Conservation (phyloP, 2,797 vertebrate genomes). For the Fistularia commersonii region DNA sequence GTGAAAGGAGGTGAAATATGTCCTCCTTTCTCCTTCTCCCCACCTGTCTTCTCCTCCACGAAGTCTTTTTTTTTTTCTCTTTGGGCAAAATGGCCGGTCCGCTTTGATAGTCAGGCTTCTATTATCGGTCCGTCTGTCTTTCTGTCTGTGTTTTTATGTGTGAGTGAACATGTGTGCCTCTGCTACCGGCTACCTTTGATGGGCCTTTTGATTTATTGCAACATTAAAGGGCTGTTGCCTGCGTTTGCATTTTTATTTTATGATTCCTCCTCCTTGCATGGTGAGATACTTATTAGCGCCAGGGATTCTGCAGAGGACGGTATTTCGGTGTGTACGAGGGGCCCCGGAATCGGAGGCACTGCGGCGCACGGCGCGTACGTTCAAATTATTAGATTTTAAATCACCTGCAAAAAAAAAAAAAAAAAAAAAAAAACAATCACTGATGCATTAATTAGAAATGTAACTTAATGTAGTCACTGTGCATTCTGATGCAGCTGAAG, state of each 20-base stretch:
- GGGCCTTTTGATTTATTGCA: constrained; percentile 60
- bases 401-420: constrained; percentile 8
- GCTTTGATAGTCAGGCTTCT: constrained; percentile 35
- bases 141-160: constrained; percentile 4
- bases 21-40: constrained; percentile 3
- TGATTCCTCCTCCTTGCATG: constrained; percentile 58
- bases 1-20: constrained; percentile 67
- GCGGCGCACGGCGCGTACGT: constrained; percentile 36
- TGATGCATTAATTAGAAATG: too few relatives aligned
- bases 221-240: constrained; percentile 62
- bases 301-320: constrained; percentile 44
- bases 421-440: too few relatives aligned
- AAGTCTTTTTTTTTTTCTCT: constrained; percentile 32
- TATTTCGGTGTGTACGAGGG: constrained; percentile 28
- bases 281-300: constrained; percentile 59
- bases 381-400: constrained; percentile 41
- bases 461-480: too few relatives aligned
- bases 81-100: constrained; percentile 35
- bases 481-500: too few relatives aligned
- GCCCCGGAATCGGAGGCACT: constrained; percentile 31
- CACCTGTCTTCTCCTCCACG: constrained; percentile 14
- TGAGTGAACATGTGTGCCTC: constrained; percentile 3
- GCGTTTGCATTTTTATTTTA: constrained; percentile 65
- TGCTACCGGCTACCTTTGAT: constrained; percentile 45
- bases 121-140: constrained; percentile 1